Conservation (phyloP, 2,113 vertebrate genomes). For the Eidolon helvum region DNA sequence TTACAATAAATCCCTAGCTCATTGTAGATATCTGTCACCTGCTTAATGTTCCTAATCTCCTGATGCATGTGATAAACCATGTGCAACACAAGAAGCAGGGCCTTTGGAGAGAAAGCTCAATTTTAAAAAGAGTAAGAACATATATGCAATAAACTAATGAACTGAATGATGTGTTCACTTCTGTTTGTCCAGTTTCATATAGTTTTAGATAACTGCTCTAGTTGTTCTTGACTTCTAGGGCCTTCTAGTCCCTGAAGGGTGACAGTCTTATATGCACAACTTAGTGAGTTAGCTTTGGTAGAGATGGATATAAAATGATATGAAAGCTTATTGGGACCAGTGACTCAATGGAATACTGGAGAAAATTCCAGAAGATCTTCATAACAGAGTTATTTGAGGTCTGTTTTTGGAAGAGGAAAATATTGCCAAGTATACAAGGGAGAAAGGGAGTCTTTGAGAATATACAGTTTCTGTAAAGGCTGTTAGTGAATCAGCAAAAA, state of each 20-base stretch:
- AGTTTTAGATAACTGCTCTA: not conserved
- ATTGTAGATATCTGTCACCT: slow-evolving; percentile 82
- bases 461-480: not conserved
- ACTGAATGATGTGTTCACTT: not conserved
- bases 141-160: not conserved
- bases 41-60: slow-evolving; percentile 75
- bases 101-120: slow-evolving; percentile 44
- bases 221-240: not conserved
- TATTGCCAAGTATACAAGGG: not conserved
- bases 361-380: not conserved
- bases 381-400: not conserved
- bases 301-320: not conserved
- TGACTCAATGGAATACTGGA: not conserved
- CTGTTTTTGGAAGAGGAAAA: not conserved
- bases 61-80: slow-evolving; percentile 64
- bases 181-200: not conserved
- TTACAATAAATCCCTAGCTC: slow-evolving; percentile 80
- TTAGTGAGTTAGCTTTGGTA: not conserved
- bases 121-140: slow-evolving; percentile 36
- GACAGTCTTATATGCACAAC: not conserved
- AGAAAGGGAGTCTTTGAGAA: not conserved
- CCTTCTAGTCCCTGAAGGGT: not conserved
- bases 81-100: slow-evolving; percentile 11
- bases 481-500: not conserved
- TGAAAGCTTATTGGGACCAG: not conserved